phyloP scores from a whole-genome alignment of 2,113 vertebrate genomes.

The Seriola rivoliana region DNA sequence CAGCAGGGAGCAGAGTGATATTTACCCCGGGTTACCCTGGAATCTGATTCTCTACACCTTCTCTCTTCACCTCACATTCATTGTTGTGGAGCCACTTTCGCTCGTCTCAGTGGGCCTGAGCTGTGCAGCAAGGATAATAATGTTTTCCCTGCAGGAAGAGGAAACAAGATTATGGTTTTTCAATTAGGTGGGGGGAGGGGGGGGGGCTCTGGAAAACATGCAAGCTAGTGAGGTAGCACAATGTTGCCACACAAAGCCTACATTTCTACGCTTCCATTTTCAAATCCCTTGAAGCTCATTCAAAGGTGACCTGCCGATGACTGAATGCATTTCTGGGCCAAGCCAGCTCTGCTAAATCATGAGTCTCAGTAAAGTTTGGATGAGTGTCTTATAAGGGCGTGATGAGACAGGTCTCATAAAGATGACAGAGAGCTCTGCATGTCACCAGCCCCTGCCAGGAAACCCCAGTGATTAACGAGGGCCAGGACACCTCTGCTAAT shows the following conservation, averaged over 20 bases:
- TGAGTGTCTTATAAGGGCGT: conserved; percentile 80
- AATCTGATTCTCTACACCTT: conserved; percentile 74
- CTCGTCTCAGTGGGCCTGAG: conserved; percentile 61
- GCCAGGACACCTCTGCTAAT: conserved; percentile 79
- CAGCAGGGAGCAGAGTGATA: conserved; percentile 58
- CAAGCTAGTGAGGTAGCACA: conserved; percentile 18
- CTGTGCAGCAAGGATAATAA: conserved; percentile 52
- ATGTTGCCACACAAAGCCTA: neutral
- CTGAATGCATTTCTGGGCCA: conserved; percentile 62
- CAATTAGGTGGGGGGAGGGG: conserved; percentile 34
- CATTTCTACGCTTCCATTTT: conserved; percentile 25
- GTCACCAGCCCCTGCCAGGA: conserved; percentile 76
- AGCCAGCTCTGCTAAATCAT: conserved; percentile 74
- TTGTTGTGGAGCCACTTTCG: conserved; percentile 60
- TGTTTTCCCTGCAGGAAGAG: conserved; percentile 41
- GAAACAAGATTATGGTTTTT: conserved; percentile 61
- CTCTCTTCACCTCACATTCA: conserved; percentile 63
- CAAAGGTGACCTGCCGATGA: conserved; percentile 75
- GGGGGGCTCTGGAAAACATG: conserved; percentile 29
- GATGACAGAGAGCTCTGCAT: conserved; percentile 73
- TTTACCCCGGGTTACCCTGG: conserved; percentile 65
- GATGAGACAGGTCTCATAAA: conserved; percentile 82
- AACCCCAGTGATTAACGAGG: conserved; percentile 79
- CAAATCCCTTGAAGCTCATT: conserved; percentile 57
- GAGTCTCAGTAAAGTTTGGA: conserved; percentile 78